Base-by-base conservation (phyloP, 1,140 invertebrate genomes). In the Nebria ingens region DNA sequence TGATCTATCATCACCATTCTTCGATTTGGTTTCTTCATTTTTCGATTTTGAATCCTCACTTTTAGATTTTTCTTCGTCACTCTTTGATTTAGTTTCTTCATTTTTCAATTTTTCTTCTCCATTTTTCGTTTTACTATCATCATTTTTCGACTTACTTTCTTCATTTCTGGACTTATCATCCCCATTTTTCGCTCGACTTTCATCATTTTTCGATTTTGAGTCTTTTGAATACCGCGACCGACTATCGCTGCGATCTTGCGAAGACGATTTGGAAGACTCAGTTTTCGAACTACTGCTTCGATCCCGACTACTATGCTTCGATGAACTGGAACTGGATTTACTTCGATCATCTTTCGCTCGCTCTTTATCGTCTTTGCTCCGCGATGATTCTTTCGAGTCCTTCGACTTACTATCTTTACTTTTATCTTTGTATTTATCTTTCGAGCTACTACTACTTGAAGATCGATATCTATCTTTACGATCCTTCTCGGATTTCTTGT, bases 91-190 rank as follows among this genome's bases (percentile, higher is more conserved):
- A 25, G 40, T 54, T 25, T 71, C 66, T 21, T 62, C 67, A 20
- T 56, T 60, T 56, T 60, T 61, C 2, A 51, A 56, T 29, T 56
- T 64, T 60, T 59, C n/a, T n/a, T n/a, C 58, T 60, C 50, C 53
- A 53, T 9, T 68, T 58, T 19, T 57, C 53, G 4, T 54, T 56
- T 58, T 60, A 62, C 53, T 63, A 55, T 51, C 56, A 20, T 52
- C 21, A 34, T 34, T 13, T 13, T 6, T 6, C 25, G 25, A 34
- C 25, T 34, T 34, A 13, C 13, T 34, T 34, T 34, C 25, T 34
- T 71, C 69, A 51, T 70, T 66, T 53, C 68, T 72, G 59, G 66
- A 74, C 59, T 76, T 76, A 58, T 68, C 71, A 19, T 71, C 69
- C 51, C 74, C 70, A 45, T 50, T 60, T 23, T 64, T 70, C 45